Conservation (phyloP, 1,140 invertebrate species). For the Lepidurus couesii region DNA sequence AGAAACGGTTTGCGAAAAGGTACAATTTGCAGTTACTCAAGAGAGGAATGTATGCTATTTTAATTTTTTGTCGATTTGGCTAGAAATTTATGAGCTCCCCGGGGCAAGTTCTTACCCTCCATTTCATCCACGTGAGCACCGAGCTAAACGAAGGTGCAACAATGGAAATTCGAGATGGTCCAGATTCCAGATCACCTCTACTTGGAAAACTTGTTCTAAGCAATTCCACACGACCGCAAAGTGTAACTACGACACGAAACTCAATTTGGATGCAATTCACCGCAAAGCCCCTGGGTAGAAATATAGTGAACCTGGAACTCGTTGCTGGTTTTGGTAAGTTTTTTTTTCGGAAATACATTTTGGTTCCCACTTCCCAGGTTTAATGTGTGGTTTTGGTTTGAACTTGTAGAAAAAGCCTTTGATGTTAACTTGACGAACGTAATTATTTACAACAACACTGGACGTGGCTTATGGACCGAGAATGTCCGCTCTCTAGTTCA, state of each 20-base stretch:
- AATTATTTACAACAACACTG: constrained; percentile 79
- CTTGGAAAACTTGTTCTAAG: constrained; percentile 60
- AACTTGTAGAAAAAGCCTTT: constrained; percentile 62
- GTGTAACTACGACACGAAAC: constrained; percentile 68
- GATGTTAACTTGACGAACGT: constrained; percentile 83
- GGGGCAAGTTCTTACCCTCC: constrained; percentile 73
- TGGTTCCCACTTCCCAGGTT: background rate
- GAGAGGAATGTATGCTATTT: background rate
- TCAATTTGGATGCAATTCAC: constrained; percentile 68
- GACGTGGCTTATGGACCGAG: constrained; percentile 81
- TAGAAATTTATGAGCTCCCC: constrained; percentile 64
- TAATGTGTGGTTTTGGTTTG: constrained; percentile 17
- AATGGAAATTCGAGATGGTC: constrained; percentile 72
- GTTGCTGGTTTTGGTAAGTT: constrained; percentile 35
- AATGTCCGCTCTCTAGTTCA: constrained; percentile 73
- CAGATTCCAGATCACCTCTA: constrained; percentile 59
- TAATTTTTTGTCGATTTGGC: constrained; percentile 35
- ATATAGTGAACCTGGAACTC: constrained; percentile 66
- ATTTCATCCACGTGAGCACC: constrained; percentile 70
- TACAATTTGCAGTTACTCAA: background rate
- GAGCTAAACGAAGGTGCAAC: constrained; percentile 47
- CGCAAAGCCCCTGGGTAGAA: constrained; percentile 60
- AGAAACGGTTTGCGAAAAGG: constrained; percentile 60
- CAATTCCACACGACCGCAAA: constrained; percentile 77
- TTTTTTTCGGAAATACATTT: background rate